Conservation (phyloP, 2,888 invertebrate species). For the Drosophila eohydei region DNA sequence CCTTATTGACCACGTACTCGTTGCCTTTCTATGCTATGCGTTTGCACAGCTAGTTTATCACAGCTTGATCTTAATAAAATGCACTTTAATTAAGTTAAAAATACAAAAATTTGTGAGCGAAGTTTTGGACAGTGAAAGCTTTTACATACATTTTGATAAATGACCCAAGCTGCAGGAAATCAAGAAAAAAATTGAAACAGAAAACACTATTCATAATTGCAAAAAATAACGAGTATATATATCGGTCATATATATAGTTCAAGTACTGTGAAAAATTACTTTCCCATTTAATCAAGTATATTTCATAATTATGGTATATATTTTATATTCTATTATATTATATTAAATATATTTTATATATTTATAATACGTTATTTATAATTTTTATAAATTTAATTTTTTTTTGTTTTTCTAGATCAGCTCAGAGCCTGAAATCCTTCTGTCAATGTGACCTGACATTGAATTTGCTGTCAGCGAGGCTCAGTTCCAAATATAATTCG, state of each 20-base stretch:
- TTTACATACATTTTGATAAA: background rate
- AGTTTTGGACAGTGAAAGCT: background rate
- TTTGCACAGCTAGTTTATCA: conserved; percentile 18
- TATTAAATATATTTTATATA: too few relatives aligned
- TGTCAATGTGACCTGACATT: background rate
- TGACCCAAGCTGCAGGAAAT: background rate
- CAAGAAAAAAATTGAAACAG: background rate
- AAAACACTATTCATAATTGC: background rate
- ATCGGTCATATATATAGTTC: background rate
- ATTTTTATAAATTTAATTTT: too few relatives aligned
- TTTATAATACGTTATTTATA: too few relatives aligned
- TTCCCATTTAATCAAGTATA: too few relatives aligned
- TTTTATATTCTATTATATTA: too few relatives aligned
- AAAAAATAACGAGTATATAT: background rate
- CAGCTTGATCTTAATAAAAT: conserved; percentile 64
- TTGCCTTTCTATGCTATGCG: background rate
- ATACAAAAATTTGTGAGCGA: conserved; percentile 41
- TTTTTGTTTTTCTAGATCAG: too few relatives aligned
- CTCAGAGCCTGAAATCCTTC: too few relatives aligned
- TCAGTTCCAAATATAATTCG: background rate
- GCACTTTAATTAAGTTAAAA: conserved; percentile 70
- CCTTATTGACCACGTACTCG: conserved; percentile 6
- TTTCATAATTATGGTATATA: too few relatives aligned
- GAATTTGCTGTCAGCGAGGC: background rate
- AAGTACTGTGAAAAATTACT: too few relatives aligned